Conservation (phyloP, 2,888 invertebrate genomes). For the Carterocephalus palaemon region DNA sequence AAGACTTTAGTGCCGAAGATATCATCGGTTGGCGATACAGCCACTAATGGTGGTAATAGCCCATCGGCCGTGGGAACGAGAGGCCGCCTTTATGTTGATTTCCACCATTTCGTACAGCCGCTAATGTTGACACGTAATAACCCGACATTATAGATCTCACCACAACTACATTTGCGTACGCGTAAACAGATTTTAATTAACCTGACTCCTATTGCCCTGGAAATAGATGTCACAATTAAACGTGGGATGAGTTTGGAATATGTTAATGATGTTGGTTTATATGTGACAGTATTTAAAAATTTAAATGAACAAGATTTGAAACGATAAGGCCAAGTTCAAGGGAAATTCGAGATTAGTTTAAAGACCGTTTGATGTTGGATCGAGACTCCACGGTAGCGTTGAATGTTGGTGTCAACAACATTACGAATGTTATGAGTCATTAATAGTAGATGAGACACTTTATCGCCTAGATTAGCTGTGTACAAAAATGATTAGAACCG, state of each 20-base stretch:
- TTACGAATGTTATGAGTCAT: constrained; percentile 14
- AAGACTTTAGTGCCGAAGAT: constrained; percentile 23
- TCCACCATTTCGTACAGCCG: constrained; percentile 30
- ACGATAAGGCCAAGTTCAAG: constrained; percentile 30
- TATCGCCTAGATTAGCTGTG: no score
- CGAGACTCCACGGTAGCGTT: constrained; percentile 1
- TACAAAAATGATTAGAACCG: no score
- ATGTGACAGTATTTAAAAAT: constrained; percentile 30
- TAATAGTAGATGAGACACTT: constrained; percentile 11
- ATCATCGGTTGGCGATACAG: constrained; percentile 33
- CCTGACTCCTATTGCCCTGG: constrained; percentile 1
- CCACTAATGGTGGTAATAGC: constrained; percentile 32
- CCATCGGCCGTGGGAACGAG: constrained; percentile 34
- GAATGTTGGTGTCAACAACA: constrained; percentile 15
- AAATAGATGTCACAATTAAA: constrained; percentile 9
- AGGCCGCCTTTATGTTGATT: constrained; percentile 28
- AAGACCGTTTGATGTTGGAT: constrained; percentile 6
- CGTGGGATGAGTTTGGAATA: neutral
- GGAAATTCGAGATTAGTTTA: constrained; percentile 26
- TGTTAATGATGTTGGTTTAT: constrained; percentile 12
- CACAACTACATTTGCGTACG: neutral
- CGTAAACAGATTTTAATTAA: neutral
- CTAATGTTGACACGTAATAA: constrained; percentile 33
- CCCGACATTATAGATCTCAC: constrained; percentile 26
- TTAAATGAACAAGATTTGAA: constrained; percentile 29